These are phyloP conservation scores for Taurulus bubalis DNA, from an alignment of 2,113 vertebrate genomes.

Conservation along the genomic window DNA sequence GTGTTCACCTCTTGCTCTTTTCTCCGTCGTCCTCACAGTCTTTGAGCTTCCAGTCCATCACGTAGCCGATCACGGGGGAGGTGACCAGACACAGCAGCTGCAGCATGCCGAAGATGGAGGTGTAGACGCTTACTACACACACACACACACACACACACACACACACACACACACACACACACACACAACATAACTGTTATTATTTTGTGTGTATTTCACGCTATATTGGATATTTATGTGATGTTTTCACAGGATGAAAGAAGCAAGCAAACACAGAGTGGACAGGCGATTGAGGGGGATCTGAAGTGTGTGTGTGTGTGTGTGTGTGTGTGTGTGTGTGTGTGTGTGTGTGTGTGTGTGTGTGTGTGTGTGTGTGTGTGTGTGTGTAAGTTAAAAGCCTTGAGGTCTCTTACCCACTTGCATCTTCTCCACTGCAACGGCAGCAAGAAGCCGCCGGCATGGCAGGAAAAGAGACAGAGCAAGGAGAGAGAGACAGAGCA, in stretches of 20 bases:
- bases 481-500: constrained; percentile 24
- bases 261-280: background rate
- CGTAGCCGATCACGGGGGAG: constrained; percentile 94
- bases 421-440: constrained; percentile 82
- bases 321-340: background rate
- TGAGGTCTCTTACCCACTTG: constrained; percentile 76
- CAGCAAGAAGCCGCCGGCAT: constrained; percentile 72
- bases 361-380: too few relatives aligned
- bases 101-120: constrained; percentile 95
- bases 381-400: constrained; percentile 20
- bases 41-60: constrained; percentile 98
- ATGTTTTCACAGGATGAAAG: background rate
- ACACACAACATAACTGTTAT: too few relatives aligned
- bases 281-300: constrained; percentile 14
- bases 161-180: too few relatives aligned
- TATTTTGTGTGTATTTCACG: background rate
- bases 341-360: background rate
- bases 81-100: constrained; percentile 96
- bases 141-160: background rate
- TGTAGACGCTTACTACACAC: constrained; percentile 90
- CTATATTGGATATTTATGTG: too few relatives aligned
- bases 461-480: constrained; percentile 49
- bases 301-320: background rate
- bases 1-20: constrained; percentile 84
- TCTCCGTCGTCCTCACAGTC: constrained; percentile 91